Conservation (phyloP, 2,797 vertebrate species). For the Cephalopachus bancanus region DNA sequence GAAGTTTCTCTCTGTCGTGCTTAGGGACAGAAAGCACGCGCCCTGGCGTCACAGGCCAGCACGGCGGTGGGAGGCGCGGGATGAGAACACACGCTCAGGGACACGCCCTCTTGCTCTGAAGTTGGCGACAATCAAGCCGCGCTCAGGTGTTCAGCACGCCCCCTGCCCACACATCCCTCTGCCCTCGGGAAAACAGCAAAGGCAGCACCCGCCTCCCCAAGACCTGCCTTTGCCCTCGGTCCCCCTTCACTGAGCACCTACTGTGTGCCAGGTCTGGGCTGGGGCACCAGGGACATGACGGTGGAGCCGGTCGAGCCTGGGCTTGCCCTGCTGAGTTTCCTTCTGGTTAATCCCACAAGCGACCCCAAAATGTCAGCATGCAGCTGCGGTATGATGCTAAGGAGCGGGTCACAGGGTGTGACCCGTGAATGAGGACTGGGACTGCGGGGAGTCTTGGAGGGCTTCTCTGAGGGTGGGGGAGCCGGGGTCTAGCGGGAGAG, state of each 20-base stretch:
- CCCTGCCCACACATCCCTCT: neutral
- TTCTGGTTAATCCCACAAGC: neutral
- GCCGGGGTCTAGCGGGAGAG: too few relatives aligned
- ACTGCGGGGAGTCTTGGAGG: too few relatives aligned
- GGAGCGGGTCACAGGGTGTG: fast-evolving
- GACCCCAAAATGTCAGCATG: fast-evolving
- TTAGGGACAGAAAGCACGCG: neutral
- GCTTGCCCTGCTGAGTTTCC: fast-evolving
- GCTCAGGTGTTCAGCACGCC: fast-evolving
- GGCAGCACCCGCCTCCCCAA: fast-evolving
- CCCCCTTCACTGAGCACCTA: neutral
- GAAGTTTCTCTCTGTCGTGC: neutral
- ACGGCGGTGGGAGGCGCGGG: too few relatives aligned
- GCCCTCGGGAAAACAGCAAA: fast-evolving
- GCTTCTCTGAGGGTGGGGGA: neutral
- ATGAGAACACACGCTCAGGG: fast-evolving
- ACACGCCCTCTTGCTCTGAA: fast-evolving
- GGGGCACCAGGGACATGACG: fast-evolving
- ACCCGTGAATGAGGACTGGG: fast-evolving
- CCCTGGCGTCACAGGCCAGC: fast-evolving
- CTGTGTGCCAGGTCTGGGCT: neutral
- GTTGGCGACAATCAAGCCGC: neutral
- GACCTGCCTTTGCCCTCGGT: neutral
- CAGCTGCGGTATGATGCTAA: fast-evolving
- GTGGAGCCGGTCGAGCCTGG: neutral